Evolutionary conservation across 1,140 invertebrate genomes (phyloP), one percentile per base, ranked within the genome.

Genomic region (Psix sp.): DNA sequence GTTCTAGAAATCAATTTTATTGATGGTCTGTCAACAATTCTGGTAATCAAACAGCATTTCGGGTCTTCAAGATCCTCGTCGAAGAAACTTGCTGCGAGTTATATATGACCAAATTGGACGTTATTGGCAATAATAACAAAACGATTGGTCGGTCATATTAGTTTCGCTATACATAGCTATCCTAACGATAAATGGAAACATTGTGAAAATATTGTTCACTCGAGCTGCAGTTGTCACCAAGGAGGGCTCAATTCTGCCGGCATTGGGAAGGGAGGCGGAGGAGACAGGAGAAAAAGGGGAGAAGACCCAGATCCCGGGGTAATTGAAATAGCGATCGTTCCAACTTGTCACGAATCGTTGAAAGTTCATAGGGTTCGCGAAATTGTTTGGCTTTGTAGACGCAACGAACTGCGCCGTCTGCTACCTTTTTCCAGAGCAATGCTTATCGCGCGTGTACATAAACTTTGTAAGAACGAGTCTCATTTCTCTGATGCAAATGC

Each of bases 41-140:
- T 20, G 56, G 18, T 29, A 20, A 49, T 36, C 43, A 43, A 49
- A 35, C 24, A 20, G 17, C 6, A 14, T 73, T 59, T 46, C 18
- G 15, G 16, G 56, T 38, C 42, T 60, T 39, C 24, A 11, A 51
- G 60, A 66, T 56, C 54, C 54, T 67, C 67, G 63, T 67, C 49
- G 17, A 21, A 29, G 14, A 40, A 67, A 63, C 43, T 36, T 74
- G 63, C 40, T 57, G 63, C 45, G 6, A 10, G 63, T 59, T 63
- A 68, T 68, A 74, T 68, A 74, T 63, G 71, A 52, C 40, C 29
- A 63, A 49, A 45, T 59, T 33, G 24, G 59, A 42, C 51, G 71
- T 74, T 68, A 74, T 74, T 74, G 63, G 63, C 63, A 74, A 74
- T 74, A 74, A 74, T 57, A 57, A n/a, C n/a, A 63, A 52, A 57